These are phyloP conservation scores for Propithecus deckenii DNA, from an alignment of 2,797 vertebrate genomes.

Conservation along the genomic window DNA sequence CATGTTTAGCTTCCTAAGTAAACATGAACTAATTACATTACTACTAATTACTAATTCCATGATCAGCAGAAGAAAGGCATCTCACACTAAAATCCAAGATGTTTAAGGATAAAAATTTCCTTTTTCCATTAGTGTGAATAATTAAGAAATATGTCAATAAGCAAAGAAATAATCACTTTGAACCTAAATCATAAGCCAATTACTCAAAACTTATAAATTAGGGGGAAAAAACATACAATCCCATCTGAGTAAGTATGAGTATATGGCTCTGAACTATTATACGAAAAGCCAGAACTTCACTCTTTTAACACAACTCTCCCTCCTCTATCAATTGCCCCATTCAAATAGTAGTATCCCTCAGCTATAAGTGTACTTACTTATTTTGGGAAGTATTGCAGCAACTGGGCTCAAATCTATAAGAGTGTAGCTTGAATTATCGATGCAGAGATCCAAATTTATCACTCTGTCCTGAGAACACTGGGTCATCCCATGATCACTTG, in stretches of 20 bases:
- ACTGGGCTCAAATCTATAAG: constrained; percentile 91
- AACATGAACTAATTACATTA: constrained; percentile 17
- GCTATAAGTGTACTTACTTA: constrained; percentile 84
- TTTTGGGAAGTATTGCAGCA: constrained; percentile 90
- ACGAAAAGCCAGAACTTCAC: neutral
- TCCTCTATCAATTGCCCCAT: neutral
- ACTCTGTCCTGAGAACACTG: constrained; percentile 91
- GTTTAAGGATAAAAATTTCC: neutral
- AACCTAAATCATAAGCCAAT: neutral
- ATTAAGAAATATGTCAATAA: neutral
- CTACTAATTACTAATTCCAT: neutral
- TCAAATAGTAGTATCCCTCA: neutral
- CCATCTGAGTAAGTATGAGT: neutral
- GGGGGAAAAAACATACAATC: neutral
- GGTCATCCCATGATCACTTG: constrained; percentile 97
- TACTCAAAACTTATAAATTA: neutral
- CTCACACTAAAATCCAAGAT: neutral
- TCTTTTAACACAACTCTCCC: neutral
- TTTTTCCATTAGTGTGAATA: neutral
- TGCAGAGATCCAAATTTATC: constrained; percentile 90
- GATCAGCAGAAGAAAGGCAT: neutral
- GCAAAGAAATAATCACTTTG: neutral
- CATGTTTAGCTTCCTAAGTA: neutral
- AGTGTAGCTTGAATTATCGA: constrained; percentile 86
- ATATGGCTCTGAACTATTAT: neutral